These are phyloP conservation scores for Carcinoscorpius rotundicauda DNA, from an alignment of 1,140 invertebrate species.

Conservation along the genomic window DNA sequence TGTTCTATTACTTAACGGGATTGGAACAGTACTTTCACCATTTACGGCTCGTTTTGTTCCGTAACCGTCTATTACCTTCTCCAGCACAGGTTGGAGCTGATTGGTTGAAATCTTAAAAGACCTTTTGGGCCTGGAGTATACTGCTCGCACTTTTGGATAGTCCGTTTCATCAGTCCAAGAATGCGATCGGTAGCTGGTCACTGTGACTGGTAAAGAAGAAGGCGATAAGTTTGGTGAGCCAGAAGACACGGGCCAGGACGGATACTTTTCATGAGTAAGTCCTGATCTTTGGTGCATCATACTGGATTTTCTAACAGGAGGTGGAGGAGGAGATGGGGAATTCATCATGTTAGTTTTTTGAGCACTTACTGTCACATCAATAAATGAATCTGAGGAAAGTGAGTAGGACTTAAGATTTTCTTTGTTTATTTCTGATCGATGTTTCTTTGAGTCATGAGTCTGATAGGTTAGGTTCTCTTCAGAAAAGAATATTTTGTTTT, in stretches of 20 bases:
- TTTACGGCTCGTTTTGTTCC: not conserved
- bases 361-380: too few species aligned
- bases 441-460: too few species aligned
- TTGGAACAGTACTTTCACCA: too few species aligned
- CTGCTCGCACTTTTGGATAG: slow-evolving; percentile 54
- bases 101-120: slow-evolving; percentile 55
- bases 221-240: slow-evolving; percentile 4
- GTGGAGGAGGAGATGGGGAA: slow-evolving; percentile 18
- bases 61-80: slow-evolving; percentile 6
- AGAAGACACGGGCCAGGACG: slow-evolving; percentile 49
- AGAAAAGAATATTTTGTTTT: too few species aligned
- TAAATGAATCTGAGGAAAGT: too few species aligned
- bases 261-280: slow-evolving; percentile 65
- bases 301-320: slow-evolving; percentile 51
- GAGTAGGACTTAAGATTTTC: too few species aligned
- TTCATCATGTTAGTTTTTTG: too few species aligned
- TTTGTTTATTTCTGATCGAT: too few species aligned
- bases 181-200: slow-evolving; percentile 41
- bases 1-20: too few species aligned
- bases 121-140: slow-evolving; percentile 51
- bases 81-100: slow-evolving; percentile 26
- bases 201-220: slow-evolving; percentile 31
- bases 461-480: too few species aligned
- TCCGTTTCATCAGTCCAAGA: slow-evolving; percentile 61
- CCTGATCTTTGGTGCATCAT: slow-evolving; percentile 37